A percentile compares a stretch with the other conserved stretches of the same genome.
These are phyloP conservation scores for Neolamprologus fasciatus DNA, from an alignment of 2,113 vertebrate species.

Conservation along the genomic window DNA sequence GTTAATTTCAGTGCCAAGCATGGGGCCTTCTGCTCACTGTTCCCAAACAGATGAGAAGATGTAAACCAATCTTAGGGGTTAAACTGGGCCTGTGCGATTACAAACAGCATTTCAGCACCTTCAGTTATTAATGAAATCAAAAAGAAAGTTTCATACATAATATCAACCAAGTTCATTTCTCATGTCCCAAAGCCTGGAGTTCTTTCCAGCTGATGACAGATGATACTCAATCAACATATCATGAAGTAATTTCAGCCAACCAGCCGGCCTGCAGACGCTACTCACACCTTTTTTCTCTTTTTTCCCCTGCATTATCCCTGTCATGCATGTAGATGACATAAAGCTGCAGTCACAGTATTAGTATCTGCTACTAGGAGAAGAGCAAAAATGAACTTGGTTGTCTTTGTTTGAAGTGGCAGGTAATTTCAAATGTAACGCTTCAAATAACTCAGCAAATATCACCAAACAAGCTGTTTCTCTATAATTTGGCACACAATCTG, in stretches of 20 bases:
- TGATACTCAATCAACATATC: neutral
- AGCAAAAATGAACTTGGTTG: neutral
- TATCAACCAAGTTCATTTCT: neutral
- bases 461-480: neutral
- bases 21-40: neutral
- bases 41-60: neutral
- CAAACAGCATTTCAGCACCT: neutral
- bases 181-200: neutral
- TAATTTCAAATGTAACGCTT: neutral
- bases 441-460: neutral
- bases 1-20: neutral
- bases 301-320: rapidly evolving
- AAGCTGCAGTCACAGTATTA: neutral
- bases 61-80: neutral
- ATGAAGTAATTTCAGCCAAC: neutral
- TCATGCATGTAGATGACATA: neutral
- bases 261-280: neutral
- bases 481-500: neutral
- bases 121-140: neutral
- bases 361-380: neutral
- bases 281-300: neutral
- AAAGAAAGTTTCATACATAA: neutral
- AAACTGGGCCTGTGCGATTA: neutral
- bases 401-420: neutral
- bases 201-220: neutral